Evolutionary conservation across 2,797 vertebrate species (phyloP).

Genomic region (Cuculus canorus): DNA sequence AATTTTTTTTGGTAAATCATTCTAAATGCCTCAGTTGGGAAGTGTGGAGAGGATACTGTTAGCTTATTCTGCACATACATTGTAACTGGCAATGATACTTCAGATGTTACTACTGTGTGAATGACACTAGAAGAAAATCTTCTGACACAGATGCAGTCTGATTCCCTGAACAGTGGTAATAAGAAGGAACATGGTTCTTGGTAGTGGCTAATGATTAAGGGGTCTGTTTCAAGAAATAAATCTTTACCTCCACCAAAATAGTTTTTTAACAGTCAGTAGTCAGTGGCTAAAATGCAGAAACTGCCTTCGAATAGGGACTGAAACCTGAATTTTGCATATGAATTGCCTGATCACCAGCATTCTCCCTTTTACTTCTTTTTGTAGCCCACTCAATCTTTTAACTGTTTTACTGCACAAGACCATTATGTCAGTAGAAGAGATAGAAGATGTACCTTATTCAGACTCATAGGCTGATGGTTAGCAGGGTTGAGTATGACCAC

Average conservation of each 20-base stretch:
- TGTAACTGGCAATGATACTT: background rate
- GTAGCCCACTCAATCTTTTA: background rate
- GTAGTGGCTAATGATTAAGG: background rate
- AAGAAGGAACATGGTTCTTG: background rate
- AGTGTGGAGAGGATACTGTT: background rate
- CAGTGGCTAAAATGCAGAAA: background rate
- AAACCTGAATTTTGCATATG: background rate
- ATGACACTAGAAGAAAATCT: background rate
- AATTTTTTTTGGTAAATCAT: background rate
- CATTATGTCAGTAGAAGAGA: background rate
- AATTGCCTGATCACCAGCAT: background rate
- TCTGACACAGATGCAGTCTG: background rate
- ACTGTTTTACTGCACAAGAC: background rate
- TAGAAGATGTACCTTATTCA: background rate
- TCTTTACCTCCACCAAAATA: background rate
- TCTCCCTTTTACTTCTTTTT: background rate
- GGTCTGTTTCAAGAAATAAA: background rate
- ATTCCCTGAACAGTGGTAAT: background rate
- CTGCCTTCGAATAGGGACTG: background rate
- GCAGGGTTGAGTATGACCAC: background rate
- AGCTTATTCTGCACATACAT: background rate
- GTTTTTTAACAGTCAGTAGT: background rate
- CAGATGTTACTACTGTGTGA: background rate
- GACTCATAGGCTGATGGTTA: background rate
- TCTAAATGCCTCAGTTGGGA: background rate